Percentiles rank a stretch among this genome's conserved stretches.
phyloP scores from a whole-genome alignment of 2,888 invertebrate genomes.

The Axea sp. region DNA sequence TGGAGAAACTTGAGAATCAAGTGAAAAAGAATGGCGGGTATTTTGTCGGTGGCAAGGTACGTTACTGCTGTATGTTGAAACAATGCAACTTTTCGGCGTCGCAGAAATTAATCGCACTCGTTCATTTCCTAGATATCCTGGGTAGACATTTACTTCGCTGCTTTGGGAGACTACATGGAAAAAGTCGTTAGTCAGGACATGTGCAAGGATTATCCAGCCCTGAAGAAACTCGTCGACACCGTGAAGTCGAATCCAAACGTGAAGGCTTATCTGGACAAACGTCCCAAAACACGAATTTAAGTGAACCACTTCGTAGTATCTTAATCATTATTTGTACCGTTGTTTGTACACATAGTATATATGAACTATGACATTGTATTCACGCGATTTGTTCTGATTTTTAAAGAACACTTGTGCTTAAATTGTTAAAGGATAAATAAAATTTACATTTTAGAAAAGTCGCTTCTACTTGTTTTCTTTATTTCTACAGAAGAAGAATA shows the following conservation, averaged over 20 bases:
- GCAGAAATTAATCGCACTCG: background rate
- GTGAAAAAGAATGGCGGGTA: constrained; percentile 74
- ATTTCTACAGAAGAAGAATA: constrained; percentile 26
- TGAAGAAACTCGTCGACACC: constrained; percentile 77
- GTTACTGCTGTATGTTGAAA: too few relatives aligned
- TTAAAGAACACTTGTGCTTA: constrained; percentile 6
- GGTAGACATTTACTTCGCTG: constrained; percentile 79
- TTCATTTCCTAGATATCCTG: constrained; percentile 78
- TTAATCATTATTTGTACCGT: background rate
- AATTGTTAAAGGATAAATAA: constrained; percentile 27
- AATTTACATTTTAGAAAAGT: background rate
- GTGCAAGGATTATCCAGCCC: constrained; percentile 77
- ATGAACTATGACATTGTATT: constrained; percentile 7
- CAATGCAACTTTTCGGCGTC: too few relatives aligned
- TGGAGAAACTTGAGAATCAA: constrained; percentile 71
- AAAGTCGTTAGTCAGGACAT: constrained; percentile 69
- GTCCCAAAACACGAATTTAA: constrained; percentile 67
- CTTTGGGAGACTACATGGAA: constrained; percentile 75
- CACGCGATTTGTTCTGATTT: background rate
- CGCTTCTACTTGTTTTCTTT: constrained; percentile 6
- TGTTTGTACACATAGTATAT: constrained; percentile 3
- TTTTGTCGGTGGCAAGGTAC: constrained; percentile 74
- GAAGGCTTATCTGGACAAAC: constrained; percentile 77
- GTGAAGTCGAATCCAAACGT: constrained; percentile 77
- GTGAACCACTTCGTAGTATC: background rate